phyloP scores from a whole-genome alignment of 2,797 vertebrate genomes.

The Bradypodion ventrale region DNA sequence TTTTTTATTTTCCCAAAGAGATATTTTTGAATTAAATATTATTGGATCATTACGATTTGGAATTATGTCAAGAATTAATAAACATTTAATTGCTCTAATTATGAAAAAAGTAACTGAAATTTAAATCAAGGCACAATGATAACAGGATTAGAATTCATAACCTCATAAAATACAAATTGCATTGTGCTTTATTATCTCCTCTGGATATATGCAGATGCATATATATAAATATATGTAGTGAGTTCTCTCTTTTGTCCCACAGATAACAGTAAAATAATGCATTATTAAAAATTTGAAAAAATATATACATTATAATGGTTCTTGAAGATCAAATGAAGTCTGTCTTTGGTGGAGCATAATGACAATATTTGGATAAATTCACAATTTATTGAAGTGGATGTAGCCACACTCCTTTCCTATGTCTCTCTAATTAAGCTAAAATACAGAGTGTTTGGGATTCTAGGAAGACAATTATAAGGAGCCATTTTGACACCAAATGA shows the following conservation, averaged over 20 bases:
- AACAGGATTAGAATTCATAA: constrained; percentile 58
- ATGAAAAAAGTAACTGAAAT: constrained; percentile 57
- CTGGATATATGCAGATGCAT: constrained; percentile 53
- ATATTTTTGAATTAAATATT: constrained; percentile 57
- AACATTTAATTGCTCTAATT: constrained; percentile 60
- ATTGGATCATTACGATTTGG: constrained; percentile 50
- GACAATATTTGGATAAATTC: not conserved
- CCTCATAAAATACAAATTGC: constrained; percentile 47
- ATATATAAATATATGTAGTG: constrained; percentile 59
- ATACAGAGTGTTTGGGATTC: constrained; percentile 13
- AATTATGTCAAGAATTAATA: constrained; percentile 57
- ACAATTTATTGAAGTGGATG: constrained; percentile 20
- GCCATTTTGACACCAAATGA: constrained; percentile 41
- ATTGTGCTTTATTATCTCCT: constrained; percentile 54
- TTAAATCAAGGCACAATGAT: constrained; percentile 63
- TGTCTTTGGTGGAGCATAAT: constrained; percentile 8
- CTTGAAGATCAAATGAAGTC: constrained; percentile 30
- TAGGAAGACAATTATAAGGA: constrained; percentile 32
- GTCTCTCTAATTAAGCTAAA: constrained; percentile 31
- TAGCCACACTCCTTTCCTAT: not conserved
- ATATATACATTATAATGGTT: constrained; percentile 52
- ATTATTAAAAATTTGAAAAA: constrained; percentile 55
- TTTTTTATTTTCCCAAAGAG: constrained; percentile 45
- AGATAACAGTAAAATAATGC: constrained; percentile 43
- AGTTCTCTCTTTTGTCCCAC: constrained; percentile 46